Base-by-base conservation (phyloP, 2,113 vertebrate species). In the Pelusios castaneus region DNA sequence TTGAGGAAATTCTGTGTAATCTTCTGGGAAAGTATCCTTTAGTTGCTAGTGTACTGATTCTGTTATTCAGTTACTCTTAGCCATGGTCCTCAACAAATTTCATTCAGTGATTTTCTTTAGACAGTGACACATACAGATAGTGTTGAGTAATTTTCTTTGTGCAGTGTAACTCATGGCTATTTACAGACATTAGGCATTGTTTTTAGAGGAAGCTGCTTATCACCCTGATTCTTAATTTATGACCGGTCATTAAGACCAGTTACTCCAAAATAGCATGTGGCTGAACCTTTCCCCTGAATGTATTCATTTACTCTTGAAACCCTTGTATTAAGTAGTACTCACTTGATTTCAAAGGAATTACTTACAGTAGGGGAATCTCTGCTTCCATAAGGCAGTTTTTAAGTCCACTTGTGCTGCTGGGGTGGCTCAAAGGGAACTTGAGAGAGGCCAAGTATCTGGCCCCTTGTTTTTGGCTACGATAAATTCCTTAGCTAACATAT, bases 1-100 rank as follows among this genome's bases (percentile, higher is more conserved):
- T 88, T 90, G 89, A 82, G 89, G 89, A 93, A 93, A 91, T 94
- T 92, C 79, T 82, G 89, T 93, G 80, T 16, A 73, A 45, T 93
- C 96, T 97, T 95, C 95, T 92, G 85, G 94, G 90, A 95, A 96
- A 94, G 45, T 0, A 73, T 24, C 54, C 85, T 80, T 91, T 47
- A 78, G 87, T 76, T 95, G 89, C 86, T 95, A 94, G 81, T 38
- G 58, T 43, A 34, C 43, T 63, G 77, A 29, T 56, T 41, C 70
- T 83, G 16, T 63, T 84, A 63, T 83, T 49, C 45, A 56, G 34
- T 86, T 87, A 88, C 88, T 87, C 77, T 89, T 91, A 67, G 87
- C 80, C 13, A 31, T 83, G 76, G 75, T 95, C 91, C 92, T 96
- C 81, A 91, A 94, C 84, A 34, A 24, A 54, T 60, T 51, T 73